These are phyloP conservation scores for Avahi laniger DNA, from an alignment of 2,797 vertebrate genomes.

Conservation along the genomic window DNA sequence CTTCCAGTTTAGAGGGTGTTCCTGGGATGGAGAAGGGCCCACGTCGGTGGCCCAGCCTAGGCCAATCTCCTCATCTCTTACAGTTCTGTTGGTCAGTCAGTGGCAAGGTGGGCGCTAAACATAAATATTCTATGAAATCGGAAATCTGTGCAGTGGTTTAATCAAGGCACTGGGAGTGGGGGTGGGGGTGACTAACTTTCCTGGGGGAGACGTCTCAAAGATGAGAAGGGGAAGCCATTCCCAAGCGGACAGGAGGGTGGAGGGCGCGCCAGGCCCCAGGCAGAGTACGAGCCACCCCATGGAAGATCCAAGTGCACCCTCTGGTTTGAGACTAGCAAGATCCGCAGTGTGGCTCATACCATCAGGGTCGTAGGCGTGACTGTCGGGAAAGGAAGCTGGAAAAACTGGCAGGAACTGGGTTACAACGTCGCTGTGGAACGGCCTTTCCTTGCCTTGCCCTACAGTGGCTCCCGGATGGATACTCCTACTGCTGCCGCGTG, in stretches of 20 bases:
- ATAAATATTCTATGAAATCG: neutral
- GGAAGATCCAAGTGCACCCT: neutral
- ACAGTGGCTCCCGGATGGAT: no score
- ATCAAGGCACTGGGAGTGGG: neutral
- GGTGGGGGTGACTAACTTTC: neutral
- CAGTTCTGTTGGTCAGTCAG: neutral
- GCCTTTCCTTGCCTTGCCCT: neutral
- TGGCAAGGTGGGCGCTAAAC: neutral
- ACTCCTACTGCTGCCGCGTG: accelerated
- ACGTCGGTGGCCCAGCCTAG: accelerated
- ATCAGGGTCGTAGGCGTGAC: neutral
- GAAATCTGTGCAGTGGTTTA: neutral
- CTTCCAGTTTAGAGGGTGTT: neutral
- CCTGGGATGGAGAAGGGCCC: neutral
- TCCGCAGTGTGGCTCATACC: accelerated
- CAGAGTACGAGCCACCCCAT: accelerated
- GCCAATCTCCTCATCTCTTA: neutral
- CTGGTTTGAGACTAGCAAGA: neutral
- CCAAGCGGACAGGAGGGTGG: neutral
- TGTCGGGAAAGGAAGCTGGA: neutral
- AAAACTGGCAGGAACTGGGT: neutral
- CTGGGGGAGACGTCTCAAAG: neutral
- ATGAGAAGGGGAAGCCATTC: neutral
- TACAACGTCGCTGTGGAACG: neutral
- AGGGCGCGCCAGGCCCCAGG: neutral